These are phyloP conservation scores for Drosophila atroscutellata DNA, from an alignment of 2,888 invertebrate genomes.

Conservation along the genomic window DNA sequence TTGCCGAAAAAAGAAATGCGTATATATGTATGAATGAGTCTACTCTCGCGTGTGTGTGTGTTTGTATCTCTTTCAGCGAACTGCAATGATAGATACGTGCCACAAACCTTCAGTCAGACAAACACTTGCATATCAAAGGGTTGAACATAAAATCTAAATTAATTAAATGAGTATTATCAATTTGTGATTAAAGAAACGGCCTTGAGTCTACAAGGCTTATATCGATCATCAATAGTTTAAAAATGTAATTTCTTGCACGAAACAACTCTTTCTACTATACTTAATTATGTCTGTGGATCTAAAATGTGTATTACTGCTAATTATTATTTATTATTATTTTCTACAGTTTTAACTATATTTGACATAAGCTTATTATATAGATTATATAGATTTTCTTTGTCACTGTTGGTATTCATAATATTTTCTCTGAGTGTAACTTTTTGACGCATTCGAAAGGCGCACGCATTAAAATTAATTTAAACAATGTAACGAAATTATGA, in stretches of 20 bases:
- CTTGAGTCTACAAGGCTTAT: not conserved
- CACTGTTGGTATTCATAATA: not conserved
- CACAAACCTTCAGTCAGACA: conserved; percentile 9
- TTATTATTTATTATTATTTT: too few species aligned
- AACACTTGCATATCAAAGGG: not conserved
- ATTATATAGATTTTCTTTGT: not conserved
- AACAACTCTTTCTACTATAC: not conserved
- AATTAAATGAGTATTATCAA: not conserved
- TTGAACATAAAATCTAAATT: not conserved
- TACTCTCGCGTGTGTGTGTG: conserved; percentile 9
- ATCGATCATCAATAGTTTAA: not conserved
- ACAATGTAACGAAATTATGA: conserved; percentile 18
- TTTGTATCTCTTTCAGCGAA: conserved; percentile 15
- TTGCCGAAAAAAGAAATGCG: conserved; percentile 38
- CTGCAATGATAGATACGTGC: conserved; percentile 32
- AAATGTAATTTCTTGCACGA: not conserved
- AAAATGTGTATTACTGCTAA: not conserved
- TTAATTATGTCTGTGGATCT: not conserved
- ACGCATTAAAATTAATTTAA: conserved; percentile 17
- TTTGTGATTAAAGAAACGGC: not conserved
- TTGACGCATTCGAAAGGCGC: conserved; percentile 7
- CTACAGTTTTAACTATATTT: not conserved
- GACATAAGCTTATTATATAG: too few species aligned
- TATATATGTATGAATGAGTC: not conserved
- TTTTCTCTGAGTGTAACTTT: conserved; percentile 39